Percentiles rank a stretch among this genome's conserved stretches.
Evolutionary conservation across 1,140 invertebrate species (phyloP).

Genomic region (Drosophila kurseongensis): DNA sequence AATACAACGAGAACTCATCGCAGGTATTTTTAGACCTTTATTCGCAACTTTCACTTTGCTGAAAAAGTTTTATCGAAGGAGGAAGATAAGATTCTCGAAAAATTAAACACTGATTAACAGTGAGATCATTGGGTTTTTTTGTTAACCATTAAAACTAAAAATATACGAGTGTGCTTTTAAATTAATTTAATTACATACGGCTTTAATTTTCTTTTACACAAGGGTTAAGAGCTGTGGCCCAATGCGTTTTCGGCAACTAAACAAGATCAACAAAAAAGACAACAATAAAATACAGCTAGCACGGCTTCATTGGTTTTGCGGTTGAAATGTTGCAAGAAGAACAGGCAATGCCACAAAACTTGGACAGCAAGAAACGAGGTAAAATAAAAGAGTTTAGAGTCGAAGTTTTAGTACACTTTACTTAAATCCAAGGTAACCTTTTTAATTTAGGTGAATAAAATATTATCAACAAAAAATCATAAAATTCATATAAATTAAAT

Average conservation of each 20-base stretch:
- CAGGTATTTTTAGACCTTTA: slow-evolving; percentile 24
- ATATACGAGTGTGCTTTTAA: too few species aligned
- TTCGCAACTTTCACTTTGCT: slow-evolving; percentile 31
- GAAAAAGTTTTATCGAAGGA: slow-evolving; percentile 8
- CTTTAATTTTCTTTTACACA: slow-evolving; percentile 15
- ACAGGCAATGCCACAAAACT: slow-evolving; percentile 49
- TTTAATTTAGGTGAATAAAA: too few species aligned
- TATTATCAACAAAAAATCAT: too few species aligned
- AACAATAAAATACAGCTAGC: slow-evolving; percentile 13
- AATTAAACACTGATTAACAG: background rate
- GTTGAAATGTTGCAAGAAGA: slow-evolving; percentile 73
- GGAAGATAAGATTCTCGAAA: slow-evolving; percentile 23
- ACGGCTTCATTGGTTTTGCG: slow-evolving; percentile 58
- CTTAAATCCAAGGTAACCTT: too few species aligned
- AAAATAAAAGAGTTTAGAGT: background rate
- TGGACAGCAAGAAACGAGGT: slow-evolving; percentile 2
- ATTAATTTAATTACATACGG: too few species aligned
- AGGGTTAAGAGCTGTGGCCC: slow-evolving; percentile 53
- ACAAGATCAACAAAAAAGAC: slow-evolving; percentile 58
- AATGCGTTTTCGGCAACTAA: slow-evolving; percentile 54
- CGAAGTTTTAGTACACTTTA: slow-evolving; percentile 15
- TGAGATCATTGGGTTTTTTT: slow-evolving; percentile 5
- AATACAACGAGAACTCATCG: slow-evolving; percentile 25
- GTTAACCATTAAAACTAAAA: too few species aligned
- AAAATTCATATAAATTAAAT: too few species aligned